Conservation (phyloP, 2,113 vertebrate genomes). For the Delphinapterus leucas region DNA sequence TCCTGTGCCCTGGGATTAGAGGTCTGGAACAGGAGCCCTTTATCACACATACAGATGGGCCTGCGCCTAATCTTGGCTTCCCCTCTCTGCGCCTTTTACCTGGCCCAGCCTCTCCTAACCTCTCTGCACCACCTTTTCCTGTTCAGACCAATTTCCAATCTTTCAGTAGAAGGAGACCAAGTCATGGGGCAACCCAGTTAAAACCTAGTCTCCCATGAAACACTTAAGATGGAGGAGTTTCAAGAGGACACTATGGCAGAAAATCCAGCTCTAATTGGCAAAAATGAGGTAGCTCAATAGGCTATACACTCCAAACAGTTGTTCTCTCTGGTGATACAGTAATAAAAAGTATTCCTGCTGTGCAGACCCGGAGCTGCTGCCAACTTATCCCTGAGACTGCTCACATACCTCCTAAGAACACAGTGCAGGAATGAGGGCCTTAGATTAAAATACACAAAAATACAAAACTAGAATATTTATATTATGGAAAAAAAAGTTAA, state of each 20-base stretch:
- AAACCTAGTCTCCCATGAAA: too few species aligned
- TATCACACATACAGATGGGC: too few species aligned
- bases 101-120: too few species aligned
- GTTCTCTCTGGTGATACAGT: background rate
- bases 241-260: background rate
- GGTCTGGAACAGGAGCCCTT: too few species aligned
- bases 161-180: too few species aligned
- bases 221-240: too few species aligned
- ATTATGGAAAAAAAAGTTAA: background rate
- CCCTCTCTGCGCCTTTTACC: too few species aligned
- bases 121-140: too few species aligned
- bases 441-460: background rate
- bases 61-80: too few species aligned
- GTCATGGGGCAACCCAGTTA: too few species aligned
- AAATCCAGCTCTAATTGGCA: background rate
- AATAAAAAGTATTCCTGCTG: background rate
- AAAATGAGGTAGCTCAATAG: constrained; percentile 73
- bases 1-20: too few species aligned
- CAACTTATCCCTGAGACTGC: background rate
- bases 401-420: background rate
- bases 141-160: too few species aligned
- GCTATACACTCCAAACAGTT: constrained; percentile 36
- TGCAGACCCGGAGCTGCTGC: background rate
- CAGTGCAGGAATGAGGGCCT: background rate
- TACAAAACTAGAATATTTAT: background rate